Percentiles rank a stretch among this genome's conserved stretches.
These are phyloP conservation scores for Syngnathus scovelli DNA, from an alignment of 2,113 vertebrate species.

Conservation along the genomic window DNA sequence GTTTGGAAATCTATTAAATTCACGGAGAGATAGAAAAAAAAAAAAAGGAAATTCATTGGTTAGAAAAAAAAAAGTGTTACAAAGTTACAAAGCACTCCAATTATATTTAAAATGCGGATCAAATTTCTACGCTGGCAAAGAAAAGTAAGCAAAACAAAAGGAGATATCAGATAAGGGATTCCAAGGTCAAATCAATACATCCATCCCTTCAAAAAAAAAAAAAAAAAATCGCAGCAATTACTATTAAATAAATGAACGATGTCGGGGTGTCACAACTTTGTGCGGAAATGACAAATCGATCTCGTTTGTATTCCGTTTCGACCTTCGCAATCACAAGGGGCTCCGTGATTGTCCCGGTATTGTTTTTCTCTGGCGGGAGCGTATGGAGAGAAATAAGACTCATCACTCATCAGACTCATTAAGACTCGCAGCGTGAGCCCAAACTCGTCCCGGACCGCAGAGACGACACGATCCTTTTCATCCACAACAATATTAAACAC, in stretches of 20 bases:
- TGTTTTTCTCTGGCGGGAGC: conserved; percentile 11
- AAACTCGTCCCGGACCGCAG: not conserved
- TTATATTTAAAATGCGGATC: not conserved
- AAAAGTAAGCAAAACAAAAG: not conserved
- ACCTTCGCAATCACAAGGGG: conserved; percentile 3
- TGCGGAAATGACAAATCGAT: conserved; percentile 3
- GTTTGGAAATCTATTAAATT: conserved; percentile 16
- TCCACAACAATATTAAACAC: not conserved
- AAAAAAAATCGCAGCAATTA: not conserved
- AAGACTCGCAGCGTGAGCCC: not conserved
- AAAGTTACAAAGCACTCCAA: not conserved
- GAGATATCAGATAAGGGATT: not conserved
- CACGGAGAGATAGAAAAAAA: not conserved
- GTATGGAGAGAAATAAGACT: conserved; percentile 10
- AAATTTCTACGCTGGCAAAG: not conserved
- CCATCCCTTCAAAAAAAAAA: too few species aligned
- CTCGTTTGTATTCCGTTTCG: conserved; percentile 9
- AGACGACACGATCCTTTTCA: not conserved
- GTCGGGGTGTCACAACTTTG: conserved; percentile 3
- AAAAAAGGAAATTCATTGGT: not conserved
- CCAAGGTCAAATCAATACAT: conserved; percentile 3
- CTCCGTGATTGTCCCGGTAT: conserved; percentile 12
- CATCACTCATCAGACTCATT: conserved; percentile 14
- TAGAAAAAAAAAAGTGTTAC: not conserved
- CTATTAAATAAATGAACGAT: conserved; percentile 7